Evolutionary conservation across 2,888 invertebrate genomes (phyloP).

Genomic region (Aphelenchoides bicaudatus): DNA sequence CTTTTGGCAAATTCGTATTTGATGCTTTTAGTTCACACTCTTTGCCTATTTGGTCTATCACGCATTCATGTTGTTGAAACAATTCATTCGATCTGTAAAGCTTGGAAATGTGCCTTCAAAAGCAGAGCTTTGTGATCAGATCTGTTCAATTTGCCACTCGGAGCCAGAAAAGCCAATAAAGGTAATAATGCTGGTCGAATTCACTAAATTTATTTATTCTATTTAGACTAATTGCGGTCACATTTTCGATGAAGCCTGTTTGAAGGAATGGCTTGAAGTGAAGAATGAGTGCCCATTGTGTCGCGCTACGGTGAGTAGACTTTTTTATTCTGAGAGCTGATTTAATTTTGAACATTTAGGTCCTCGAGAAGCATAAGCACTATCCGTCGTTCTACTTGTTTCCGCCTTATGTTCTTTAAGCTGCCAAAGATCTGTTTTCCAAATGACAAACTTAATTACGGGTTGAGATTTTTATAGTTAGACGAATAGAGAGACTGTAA

Average conservation of each 20-base stretch:
- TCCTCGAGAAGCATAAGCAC: not conserved
- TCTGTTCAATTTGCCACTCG: slow-evolving; percentile 27
- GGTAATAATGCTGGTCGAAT: no score
- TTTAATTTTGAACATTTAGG: no score
- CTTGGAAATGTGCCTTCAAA: slow-evolving; percentile 23
- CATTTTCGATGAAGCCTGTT: slow-evolving; percentile 15
- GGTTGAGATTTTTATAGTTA: no score
- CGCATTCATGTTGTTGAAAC: not conserved
- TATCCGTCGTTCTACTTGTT: slow-evolving; percentile 4
- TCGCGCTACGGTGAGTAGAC: slow-evolving; percentile 10
- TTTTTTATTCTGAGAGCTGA: no score
- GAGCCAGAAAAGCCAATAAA: no score
- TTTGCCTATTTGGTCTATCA: not conserved
- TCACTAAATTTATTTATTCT: slow-evolving; percentile 1
- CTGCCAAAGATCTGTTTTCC: no score
- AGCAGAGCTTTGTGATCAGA: slow-evolving; percentile 19
- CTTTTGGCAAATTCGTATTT: no score
- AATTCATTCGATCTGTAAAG: slow-evolving; percentile 13
- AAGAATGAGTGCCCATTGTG: slow-evolving; percentile 14
- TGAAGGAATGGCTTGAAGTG: slow-evolving; percentile 16
- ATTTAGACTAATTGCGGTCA: slow-evolving; percentile 17
- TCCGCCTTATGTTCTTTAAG: slow-evolving; percentile 3
- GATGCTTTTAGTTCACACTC: slow-evolving; percentile 5
- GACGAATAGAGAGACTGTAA: no score
- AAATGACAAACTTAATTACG: no score